Evolutionary conservation across 2,888 invertebrate species (phyloP).

Genomic region (Molorchus minor): DNA sequence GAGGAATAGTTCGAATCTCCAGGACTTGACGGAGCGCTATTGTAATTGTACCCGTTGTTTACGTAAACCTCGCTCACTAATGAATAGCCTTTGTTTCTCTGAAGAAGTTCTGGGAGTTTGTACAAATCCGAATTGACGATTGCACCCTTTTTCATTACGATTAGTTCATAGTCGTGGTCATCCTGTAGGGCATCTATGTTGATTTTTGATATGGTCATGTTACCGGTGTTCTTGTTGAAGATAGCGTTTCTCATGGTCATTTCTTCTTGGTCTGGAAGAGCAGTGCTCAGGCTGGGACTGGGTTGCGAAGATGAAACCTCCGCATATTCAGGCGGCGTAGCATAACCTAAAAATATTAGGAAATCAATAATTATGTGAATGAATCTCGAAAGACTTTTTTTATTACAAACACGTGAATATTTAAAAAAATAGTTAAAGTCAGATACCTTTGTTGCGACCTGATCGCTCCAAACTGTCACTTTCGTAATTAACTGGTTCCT

Average conservation of each 20-base stretch:
- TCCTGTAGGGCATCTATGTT: conserved; percentile 45
- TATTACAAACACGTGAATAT: neutral
- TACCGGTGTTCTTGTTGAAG: conserved; percentile 71
- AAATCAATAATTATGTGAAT: neutral
- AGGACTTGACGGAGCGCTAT: conserved; percentile 68
- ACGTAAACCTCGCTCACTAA: conserved; percentile 83
- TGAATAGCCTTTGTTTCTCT: conserved; percentile 68
- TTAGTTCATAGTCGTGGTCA: conserved; percentile 64
- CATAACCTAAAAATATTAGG: conserved; percentile 56
- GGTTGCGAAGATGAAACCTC: conserved; percentile 75
- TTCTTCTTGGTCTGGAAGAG: conserved; percentile 82
- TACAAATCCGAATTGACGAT: conserved; percentile 55
- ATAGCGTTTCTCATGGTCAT: conserved; percentile 81
- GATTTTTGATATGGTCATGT: conserved; percentile 64
- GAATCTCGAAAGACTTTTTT: neutral
- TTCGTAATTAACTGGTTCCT: conserved; percentile 69
- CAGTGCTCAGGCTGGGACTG: conserved; percentile 77
- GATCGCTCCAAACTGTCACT: conserved; percentile 78
- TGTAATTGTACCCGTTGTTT: conserved; percentile 76
- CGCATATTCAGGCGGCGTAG: conserved; percentile 70
- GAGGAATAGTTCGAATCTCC: conserved; percentile 68
- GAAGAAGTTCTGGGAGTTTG: conserved; percentile 65
- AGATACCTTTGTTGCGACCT: conserved; percentile 58
- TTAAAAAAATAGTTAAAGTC: neutral
- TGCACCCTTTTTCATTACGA: conserved; percentile 56